phyloP scores from a whole-genome alignment of 2,113 vertebrate genomes.

The Piprites chloris region DNA sequence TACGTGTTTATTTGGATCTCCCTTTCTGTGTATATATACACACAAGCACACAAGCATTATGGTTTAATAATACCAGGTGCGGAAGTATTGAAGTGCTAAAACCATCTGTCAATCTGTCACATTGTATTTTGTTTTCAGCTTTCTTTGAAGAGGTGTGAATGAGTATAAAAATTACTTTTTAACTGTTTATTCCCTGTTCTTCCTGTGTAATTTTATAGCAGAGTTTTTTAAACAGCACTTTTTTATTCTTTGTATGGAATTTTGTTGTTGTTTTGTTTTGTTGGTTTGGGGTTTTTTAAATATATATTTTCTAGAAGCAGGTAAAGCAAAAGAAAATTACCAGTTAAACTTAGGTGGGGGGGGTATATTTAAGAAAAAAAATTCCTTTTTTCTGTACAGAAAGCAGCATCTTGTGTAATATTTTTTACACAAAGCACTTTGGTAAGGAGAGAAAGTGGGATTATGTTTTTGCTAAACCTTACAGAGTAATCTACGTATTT shows the following conservation, averaged over 20 bases:
- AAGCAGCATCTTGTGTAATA: conserved; percentile 68
- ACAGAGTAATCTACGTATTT: conserved; percentile 68
- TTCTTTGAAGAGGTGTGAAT: conserved; percentile 19
- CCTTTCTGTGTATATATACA: background rate
- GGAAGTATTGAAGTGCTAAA: background rate
- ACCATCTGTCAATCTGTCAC: background rate
- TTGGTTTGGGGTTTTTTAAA: background rate
- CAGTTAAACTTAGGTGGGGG: conserved; percentile 24
- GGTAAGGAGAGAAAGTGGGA: conserved; percentile 41
- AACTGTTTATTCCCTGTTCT: conserved; percentile 41
- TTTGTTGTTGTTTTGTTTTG: background rate
- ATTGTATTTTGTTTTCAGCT: background rate
- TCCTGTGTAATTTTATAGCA: conserved; percentile 42
- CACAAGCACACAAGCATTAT: background rate
- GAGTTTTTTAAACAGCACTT: conserved; percentile 66
- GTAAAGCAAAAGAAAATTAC: conserved; percentile 22
- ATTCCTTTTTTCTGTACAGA: conserved; percentile 63
- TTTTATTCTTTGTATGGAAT: conserved; percentile 44
- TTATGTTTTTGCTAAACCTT: conserved; percentile 71
- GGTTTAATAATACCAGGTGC: background rate
- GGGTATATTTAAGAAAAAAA: conserved; percentile 21
- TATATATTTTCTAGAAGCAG: background rate
- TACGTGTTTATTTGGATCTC: background rate
- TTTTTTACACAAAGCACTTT: conserved; percentile 79
- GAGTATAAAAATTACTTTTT: background rate